Conservation (phyloP, 2,113 vertebrate species). For the Chroicocephalus ridibundus region DNA sequence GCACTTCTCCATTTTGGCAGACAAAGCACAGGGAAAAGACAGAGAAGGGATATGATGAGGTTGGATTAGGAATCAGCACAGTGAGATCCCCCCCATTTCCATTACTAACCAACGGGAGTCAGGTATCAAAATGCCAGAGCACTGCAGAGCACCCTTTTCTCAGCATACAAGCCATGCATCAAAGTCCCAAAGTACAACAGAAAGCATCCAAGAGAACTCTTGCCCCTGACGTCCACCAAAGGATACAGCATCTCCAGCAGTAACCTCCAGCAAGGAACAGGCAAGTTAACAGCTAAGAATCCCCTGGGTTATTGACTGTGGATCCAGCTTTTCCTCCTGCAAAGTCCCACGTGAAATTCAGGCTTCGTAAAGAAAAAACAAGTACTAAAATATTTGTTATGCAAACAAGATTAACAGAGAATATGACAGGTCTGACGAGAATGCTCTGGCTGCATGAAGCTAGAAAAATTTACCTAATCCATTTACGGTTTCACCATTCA, state of each 20-base stretch:
- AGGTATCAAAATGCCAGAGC: not conserved
- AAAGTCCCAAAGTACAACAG: not conserved
- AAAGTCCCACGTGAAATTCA: not conserved
- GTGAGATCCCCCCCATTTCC: fast-evolving
- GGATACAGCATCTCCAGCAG: not conserved
- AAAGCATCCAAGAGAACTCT: not conserved
- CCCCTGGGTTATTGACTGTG: not conserved
- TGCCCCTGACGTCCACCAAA: fast-evolving
- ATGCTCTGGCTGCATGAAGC: not conserved
- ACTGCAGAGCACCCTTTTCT: not conserved
- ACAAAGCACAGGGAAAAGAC: not conserved
- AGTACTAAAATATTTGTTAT: not conserved
- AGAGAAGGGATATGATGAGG: not conserved
- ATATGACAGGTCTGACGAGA: not conserved
- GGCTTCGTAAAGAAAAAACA: not conserved
- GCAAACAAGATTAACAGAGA: not conserved
- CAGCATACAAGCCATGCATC: not conserved
- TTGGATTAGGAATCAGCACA: not conserved
- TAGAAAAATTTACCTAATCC: not conserved
- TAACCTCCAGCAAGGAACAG: not conserved
- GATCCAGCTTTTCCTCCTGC: not conserved
- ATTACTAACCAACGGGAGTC: not conserved
- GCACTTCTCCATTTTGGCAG: not conserved
- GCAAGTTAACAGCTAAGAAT: not conserved
- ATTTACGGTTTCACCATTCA: not conserved